A percentile compares a stretch with the other conserved stretches of the same genome.
These are phyloP conservation scores for Brenthis ino DNA, from an alignment of 2,888 invertebrate genomes.

Conservation along the genomic window DNA sequence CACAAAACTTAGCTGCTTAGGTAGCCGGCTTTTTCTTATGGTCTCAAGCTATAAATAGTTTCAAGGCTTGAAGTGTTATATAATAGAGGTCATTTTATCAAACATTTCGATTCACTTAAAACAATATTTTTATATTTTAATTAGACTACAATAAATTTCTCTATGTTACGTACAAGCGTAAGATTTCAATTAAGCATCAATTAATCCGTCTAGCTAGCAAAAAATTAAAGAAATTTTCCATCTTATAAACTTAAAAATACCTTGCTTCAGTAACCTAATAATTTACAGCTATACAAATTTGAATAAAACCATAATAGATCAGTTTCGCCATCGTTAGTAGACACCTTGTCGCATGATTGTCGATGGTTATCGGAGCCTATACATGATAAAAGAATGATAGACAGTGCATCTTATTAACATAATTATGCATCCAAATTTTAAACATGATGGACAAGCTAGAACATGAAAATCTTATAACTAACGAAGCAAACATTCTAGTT, in stretches of 20 bases:
- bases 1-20: conserved; percentile 43
- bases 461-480: conserved; percentile 29
- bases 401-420: conserved; percentile 42
- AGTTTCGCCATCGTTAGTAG: conserved; percentile 34
- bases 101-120: too few relatives aligned
- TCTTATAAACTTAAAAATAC: not conserved
- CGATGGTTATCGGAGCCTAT: conserved; percentile 38
- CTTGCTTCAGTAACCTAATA: not conserved
- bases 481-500: conserved; percentile 20
- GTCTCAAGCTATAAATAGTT: not conserved
- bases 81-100: not conserved
- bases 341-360: conserved; percentile 38
- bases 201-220: too few relatives aligned
- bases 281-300: conserved; percentile 30
- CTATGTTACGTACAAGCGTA: too few relatives aligned
- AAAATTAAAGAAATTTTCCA: not conserved
- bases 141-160: too few relatives aligned
- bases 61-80: not conserved
- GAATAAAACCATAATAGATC: conserved; percentile 23
- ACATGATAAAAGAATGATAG: conserved; percentile 44
- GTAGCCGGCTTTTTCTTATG: conserved; percentile 12
- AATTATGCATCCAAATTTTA: conserved; percentile 39
- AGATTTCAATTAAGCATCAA: too few relatives aligned
- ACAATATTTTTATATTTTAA: too few relatives aligned
- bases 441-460: conserved; percentile 38